Base-by-base conservation (phyloP, 2,113 vertebrate species). In the Toxotes chatareus region DNA sequence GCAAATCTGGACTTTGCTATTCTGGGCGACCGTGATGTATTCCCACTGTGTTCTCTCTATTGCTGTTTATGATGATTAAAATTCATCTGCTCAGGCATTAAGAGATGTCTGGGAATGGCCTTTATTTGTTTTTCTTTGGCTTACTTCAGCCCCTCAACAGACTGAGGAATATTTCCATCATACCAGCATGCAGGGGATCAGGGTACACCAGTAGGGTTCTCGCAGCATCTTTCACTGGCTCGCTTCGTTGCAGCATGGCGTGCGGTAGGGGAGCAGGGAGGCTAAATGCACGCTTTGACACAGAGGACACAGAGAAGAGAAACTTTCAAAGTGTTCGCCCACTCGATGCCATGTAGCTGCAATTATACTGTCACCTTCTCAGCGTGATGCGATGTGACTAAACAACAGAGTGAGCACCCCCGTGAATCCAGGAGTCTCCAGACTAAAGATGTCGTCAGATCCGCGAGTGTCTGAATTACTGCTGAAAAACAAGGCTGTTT, bases 311-410 rank as follows among this genome's bases (percentile, higher is more conserved):
- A 49, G 47, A 60, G 23, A 64, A 73, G 3, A 73, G 44, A 73
- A 57, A 60, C 62, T 60, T 76, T 90, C 71, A 69, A 44, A 89
- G 83, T 75, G 10, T 62, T 51, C 74, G 17, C 86, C 89, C 88
- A 89, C 88, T 77, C 62, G 4, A 38, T 55, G 73, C 67, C 67
- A 49, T 49, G 56, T 62, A 32, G 47, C 83, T 82, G 84, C 85
- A 89, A 93, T 93, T 91, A 92, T 36, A 67, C 80, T 86, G 91
- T 91, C 90, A 83, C 71, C 78, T 65, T 81, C 77, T 74, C 86
- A 84, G 89, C 61, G 77, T 78, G 74, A 73, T 51, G 38, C 67
- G 23, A 55, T 76, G 74, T 78, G 86, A 89, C 78, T 76, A 76
- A 79, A 78, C 81, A 85, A 49, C 63, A 86, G 55, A 64, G 13